phyloP scores from a whole-genome alignment of 2,888 invertebrate genomes.

The Tuta absoluta region DNA sequence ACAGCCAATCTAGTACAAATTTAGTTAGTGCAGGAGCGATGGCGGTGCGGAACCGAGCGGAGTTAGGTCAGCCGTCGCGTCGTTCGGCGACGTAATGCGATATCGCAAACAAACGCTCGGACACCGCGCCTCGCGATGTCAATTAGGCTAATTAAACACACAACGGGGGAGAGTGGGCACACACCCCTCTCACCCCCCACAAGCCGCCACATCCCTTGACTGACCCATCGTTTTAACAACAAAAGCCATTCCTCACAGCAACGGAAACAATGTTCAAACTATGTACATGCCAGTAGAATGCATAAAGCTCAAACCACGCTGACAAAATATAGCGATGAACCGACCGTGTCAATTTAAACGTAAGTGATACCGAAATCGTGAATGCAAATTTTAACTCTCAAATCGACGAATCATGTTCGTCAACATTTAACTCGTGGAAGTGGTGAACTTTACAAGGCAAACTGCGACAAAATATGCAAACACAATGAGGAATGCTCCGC shows the following conservation, averaged over 20 bases:
- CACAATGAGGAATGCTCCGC: constrained; percentile 69
- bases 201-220: constrained; percentile 57
- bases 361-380: constrained; percentile 10
- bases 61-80: constrained; percentile 36
- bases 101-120: constrained; percentile 78
- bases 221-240: constrained; percentile 70
- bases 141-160: constrained; percentile 81
- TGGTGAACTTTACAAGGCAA: constrained; percentile 62
- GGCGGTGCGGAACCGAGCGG: constrained; percentile 1
- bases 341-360: neutral
- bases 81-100: constrained; percentile 65
- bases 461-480: constrained; percentile 74
- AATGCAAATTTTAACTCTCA: constrained; percentile 22
- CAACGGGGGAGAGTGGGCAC: constrained; percentile 63
- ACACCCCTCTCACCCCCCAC: constrained; percentile 45
- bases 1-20: constrained; percentile 2
- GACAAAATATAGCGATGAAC: constrained; percentile 3
- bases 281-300: constrained; percentile 37
- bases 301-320: constrained; percentile 1
- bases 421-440: constrained; percentile 50
- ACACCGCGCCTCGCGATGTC: constrained; percentile 79
- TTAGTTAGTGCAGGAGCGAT: neutral
- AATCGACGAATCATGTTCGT: constrained; percentile 40
- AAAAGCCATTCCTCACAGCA: constrained; percentile 63
- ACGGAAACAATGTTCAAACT: constrained; percentile 57